Conservation (phyloP, 2,113 vertebrate genomes). For the Vidua chalybeata region DNA sequence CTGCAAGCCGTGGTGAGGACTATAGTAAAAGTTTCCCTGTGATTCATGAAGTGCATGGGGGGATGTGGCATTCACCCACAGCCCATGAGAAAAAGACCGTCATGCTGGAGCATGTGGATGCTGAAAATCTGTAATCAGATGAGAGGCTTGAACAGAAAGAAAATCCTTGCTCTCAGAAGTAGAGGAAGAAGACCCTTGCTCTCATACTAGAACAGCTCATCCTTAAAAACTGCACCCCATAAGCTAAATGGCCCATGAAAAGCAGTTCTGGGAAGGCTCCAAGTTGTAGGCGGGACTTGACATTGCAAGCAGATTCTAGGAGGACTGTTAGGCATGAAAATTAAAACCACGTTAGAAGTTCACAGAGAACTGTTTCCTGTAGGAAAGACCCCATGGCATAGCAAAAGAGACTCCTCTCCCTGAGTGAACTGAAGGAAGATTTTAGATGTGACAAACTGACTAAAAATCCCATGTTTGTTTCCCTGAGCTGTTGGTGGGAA, state of each 20-base stretch:
- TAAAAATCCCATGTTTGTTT: neutral
- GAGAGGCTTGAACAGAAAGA: neutral
- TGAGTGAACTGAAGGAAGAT: neutral
- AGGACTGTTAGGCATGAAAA: neutral
- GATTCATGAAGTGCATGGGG: neutral
- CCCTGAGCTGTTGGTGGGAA: neutral
- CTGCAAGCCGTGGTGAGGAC: neutral
- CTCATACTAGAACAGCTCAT: neutral
- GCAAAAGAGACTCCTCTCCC: neutral
- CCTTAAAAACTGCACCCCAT: neutral
- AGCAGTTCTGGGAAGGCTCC: neutral
- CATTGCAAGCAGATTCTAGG: neutral
- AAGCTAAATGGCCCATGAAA: neutral
- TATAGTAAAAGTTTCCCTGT: neutral
- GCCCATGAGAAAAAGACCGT: neutral
- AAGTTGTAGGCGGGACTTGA: neutral
- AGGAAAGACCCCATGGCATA: neutral
- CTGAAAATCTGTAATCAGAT: neutral
- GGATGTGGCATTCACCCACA: neutral
- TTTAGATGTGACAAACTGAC: neutral
- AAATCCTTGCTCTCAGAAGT: neutral
- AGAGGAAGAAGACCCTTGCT: neutral
- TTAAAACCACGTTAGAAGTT: neutral
- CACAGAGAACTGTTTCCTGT: neutral
- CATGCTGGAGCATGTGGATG: neutral